These are phyloP conservation scores for Tigriopus japonicus DNA, from an alignment of 1,140 invertebrate species.

Conservation along the genomic window DNA sequence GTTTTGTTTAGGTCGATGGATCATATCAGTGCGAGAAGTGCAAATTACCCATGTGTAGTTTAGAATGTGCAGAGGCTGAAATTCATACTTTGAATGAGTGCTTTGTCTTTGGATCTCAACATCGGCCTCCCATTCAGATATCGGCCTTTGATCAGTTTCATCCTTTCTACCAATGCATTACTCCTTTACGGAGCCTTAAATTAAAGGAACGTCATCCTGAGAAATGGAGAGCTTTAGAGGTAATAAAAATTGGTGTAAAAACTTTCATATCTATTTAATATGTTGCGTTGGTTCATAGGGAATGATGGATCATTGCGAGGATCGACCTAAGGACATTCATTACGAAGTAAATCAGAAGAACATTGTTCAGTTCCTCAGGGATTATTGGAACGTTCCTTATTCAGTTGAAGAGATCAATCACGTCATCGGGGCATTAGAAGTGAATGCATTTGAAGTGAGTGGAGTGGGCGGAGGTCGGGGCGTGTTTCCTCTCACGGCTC, in stretches of 20 bases:
- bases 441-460: constrained; percentile 4
- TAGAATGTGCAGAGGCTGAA: no score
- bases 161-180: constrained; percentile 11
- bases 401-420: background rate
- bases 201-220: background rate
- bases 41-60: no score
- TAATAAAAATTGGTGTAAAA: background rate
- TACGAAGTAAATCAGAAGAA: constrained; percentile 7
- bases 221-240: background rate
- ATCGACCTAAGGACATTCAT: background rate
- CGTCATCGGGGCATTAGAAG: background rate
- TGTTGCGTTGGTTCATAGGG: background rate
- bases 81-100: background rate
- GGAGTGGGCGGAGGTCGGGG: background rate
- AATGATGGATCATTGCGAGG: constrained; percentile 9
- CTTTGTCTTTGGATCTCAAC: background rate
- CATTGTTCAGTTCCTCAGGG: background rate
- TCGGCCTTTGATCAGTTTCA: background rate
- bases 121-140: background rate
- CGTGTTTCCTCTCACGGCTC: background rate
- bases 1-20: no score
- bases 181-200: background rate
- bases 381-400: background rate
- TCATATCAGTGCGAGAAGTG: no score
- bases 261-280: background rate